Evolutionary conservation across 2,888 invertebrate genomes (phyloP).

Genomic region (Nysson spinosus): DNA sequence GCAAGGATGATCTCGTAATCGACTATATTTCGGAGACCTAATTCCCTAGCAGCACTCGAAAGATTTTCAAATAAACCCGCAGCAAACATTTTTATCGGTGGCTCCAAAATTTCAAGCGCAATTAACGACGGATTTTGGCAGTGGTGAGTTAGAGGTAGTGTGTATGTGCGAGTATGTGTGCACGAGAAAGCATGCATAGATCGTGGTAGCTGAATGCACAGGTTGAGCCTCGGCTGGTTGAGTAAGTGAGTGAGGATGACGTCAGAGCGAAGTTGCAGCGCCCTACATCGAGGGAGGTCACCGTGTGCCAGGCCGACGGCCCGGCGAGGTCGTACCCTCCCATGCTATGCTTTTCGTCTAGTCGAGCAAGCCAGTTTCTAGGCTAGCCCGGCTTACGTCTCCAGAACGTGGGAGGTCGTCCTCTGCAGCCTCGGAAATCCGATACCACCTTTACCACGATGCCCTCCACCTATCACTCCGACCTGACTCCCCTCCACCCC

Average conservation of each 20-base stretch:
- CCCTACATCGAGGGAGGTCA: constrained; percentile 78
- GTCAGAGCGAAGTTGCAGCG: constrained; percentile 76
- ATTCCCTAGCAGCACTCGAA: too few species aligned
- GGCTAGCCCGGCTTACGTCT: constrained; percentile 69
- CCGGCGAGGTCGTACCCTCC: constrained; percentile 77
- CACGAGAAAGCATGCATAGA: constrained; percentile 59
- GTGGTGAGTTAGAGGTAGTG: too few species aligned
- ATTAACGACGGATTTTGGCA: too few species aligned
- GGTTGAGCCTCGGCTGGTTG: constrained; percentile 65
- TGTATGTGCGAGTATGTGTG: too few species aligned
- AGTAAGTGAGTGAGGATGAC: constrained; percentile 65
- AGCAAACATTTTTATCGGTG: too few species aligned
- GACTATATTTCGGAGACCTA: too few species aligned
- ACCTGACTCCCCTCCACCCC: too few species aligned
- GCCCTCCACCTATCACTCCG: constrained; percentile 16
- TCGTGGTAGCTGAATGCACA: constrained; percentile 63
- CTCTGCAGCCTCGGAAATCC: constrained; percentile 58
- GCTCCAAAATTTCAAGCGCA: too few species aligned
- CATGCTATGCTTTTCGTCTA: constrained; percentile 69
- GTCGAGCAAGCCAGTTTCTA: constrained; percentile 72
- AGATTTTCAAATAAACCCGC: too few species aligned
- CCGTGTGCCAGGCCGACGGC: constrained; percentile 76
- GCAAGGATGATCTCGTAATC: too few species aligned
- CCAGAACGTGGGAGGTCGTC: constrained; percentile 61
- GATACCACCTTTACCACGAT: constrained; percentile 45